phyloP scores from a whole-genome alignment of 2,888 invertebrate genomes.

The Ophion slaviceki region DNA sequence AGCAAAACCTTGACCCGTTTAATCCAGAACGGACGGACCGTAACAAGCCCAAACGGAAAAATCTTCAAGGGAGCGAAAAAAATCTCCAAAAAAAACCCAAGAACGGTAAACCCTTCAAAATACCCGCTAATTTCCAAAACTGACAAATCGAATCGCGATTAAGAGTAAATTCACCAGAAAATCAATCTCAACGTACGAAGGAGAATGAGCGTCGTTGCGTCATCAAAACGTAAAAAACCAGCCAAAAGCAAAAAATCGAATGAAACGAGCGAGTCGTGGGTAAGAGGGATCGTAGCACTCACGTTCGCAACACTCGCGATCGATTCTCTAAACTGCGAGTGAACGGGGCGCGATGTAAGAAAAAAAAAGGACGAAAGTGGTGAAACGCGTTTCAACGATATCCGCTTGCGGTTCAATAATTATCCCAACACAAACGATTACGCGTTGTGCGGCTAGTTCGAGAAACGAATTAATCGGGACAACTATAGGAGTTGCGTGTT shows the following conservation, averaged over 20 bases:
- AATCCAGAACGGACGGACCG: not conserved
- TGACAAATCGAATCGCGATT: not conserved
- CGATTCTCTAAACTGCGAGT: not conserved
- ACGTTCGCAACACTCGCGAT: not conserved
- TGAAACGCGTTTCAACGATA: not conserved
- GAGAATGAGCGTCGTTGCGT: not conserved
- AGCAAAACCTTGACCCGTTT: not conserved
- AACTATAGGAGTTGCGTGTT: not conserved
- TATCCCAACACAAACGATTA: not conserved
- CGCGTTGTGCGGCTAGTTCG: not conserved
- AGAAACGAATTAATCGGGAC: not conserved
- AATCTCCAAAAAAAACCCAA: not conserved
- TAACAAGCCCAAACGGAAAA: not conserved
- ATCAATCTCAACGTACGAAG: not conserved
- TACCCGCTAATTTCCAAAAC: not conserved
- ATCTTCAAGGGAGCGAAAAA: not conserved
- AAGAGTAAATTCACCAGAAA: not conserved
- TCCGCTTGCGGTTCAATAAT: not conserved
- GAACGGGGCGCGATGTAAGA: not conserved
- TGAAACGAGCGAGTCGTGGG: too few relatives aligned
- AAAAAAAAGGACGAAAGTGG: not conserved
- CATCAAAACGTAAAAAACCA: not conserved
- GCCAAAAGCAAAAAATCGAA: not conserved
- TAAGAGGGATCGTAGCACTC: not conserved
- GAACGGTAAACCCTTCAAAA: not conserved